Evolutionary conservation across 2,797 vertebrate species (phyloP).

Genomic region (Sternarchorhynchus goeldii): DNA sequence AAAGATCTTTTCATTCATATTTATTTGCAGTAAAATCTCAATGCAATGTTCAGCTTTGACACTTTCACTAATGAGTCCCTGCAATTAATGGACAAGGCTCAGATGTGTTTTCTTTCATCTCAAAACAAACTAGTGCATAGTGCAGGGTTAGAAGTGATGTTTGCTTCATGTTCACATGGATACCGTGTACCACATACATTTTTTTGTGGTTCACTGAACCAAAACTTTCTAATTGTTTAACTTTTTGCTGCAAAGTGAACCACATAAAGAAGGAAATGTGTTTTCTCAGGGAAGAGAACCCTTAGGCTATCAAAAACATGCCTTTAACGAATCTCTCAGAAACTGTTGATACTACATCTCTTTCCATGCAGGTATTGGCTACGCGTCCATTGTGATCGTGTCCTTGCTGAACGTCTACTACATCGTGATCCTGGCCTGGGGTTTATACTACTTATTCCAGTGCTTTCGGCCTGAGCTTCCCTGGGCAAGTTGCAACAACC

Average conservation of each 20-base stretch:
- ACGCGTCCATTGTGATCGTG: conserved; percentile 96
- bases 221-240: conserved; percentile 11
- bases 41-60: background rate
- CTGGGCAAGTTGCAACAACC: conserved; percentile 84
- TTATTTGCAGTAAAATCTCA: background rate
- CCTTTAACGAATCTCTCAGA: background rate
- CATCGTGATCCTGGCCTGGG: conserved; percentile 98
- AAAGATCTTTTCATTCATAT: background rate
- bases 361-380: conserved; percentile 87
- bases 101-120: no score
- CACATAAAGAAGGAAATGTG: background rate
- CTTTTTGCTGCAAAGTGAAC: background rate
- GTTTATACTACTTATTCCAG: conserved; percentile 95
- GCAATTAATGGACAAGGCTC: no score
- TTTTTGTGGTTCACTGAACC: conserved; percentile 23
- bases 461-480: conserved; percentile 84
- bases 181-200: background rate
- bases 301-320: background rate
- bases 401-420: conserved; percentile 97
- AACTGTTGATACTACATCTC: conserved; percentile 12
- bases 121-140: background rate
- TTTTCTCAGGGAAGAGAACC: background rate
- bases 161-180: conserved; percentile 25
- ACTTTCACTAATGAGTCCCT: no score
- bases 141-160: conserved; percentile 11